Percentiles rank a stretch among this genome's conserved stretches.
Conservation (phyloP, 2,797 vertebrate species). For the Neosilurus hyrtlii region DNA sequence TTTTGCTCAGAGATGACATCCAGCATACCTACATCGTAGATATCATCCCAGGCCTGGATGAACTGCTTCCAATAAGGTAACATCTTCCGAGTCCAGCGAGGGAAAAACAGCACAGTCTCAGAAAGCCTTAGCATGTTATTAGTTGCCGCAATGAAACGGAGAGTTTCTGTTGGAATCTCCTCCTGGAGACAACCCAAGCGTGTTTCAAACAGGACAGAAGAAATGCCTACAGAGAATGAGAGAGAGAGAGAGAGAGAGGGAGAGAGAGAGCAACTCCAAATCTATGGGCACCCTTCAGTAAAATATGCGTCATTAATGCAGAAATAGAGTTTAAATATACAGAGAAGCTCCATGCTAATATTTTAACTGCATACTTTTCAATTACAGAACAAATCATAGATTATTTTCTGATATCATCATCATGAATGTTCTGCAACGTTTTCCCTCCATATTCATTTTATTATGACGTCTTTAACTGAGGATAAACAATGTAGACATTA, state of each 20-base stretch:
- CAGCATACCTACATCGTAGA: constrained; percentile 67
- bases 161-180: constrained; percentile 70
- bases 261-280: not conserved
- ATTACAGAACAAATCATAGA: not conserved
- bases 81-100: constrained; percentile 68
- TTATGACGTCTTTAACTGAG: too few relatives aligned
- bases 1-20: not conserved
- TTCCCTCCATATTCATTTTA: not conserved
- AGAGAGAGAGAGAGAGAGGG: not conserved
- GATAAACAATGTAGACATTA: not conserved
- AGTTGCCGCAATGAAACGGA: constrained; percentile 67
- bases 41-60: constrained; percentile 76
- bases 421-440: not conserved
- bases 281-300: not conserved
- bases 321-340: not conserved
- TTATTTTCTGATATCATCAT: not conserved
- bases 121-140: constrained; percentile 71
- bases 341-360: not conserved
- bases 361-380: not conserved
- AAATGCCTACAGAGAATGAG: constrained; percentile 62
- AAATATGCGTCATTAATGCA: not conserved
- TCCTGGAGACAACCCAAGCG: constrained; percentile 75
- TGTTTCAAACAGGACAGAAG: constrained; percentile 74
- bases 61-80: constrained; percentile 74
- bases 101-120: constrained; percentile 64